Base-by-base conservation (phyloP, 2,888 invertebrate genomes). In the Meta bourneti region DNA sequence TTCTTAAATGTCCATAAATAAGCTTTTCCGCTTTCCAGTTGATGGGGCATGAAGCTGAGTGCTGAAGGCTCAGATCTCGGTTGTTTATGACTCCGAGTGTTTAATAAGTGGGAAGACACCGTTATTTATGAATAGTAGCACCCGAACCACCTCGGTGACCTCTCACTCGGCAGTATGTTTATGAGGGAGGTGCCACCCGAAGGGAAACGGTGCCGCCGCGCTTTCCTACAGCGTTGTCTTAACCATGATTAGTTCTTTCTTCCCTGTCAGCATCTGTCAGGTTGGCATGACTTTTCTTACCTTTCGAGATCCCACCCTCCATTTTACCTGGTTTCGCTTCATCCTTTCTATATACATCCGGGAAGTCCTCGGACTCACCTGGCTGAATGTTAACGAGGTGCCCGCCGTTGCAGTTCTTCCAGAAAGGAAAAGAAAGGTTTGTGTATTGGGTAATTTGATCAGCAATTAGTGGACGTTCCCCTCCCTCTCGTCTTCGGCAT, bases 341-440 rank as follows among this genome's bases (percentile, higher is more conserved):
- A 78, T 77, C 77, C 82, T 89, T 89, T 83, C 77, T 78, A 20
- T 54, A 13, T 34, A 70, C 89, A 90, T 90, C 89, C 89, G 89
- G 89, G 89, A 90, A 90, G 89, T 84, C n/a, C 1, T 48, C 7
- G 77, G 49, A 20, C 49, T 78, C 83, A 79, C 72, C 52, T 83
- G 78, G 51, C 54, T 84, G 49, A 51, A 70, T 81, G 75, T 48
- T 74, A 80, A 89, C 72, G 20, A 89, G 81, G 34, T 71, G 34
- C 52, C 9, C 52, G 34, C 51, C 11, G n/a, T 13, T 83, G 34
- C 9, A 20, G 54, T 80, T 13, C 69, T 69, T 80, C 61, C 16
- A n/a, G 34, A 82, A 72, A 71, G 71, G n/a, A 16, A 72, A 71
- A 51, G n/a, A 16, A 11, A 69, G 69, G 8, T 11, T 82, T 82